These are phyloP conservation scores for Epirrhoe tristata DNA, from an alignment of 2,888 invertebrate species.

Conservation along the genomic window DNA sequence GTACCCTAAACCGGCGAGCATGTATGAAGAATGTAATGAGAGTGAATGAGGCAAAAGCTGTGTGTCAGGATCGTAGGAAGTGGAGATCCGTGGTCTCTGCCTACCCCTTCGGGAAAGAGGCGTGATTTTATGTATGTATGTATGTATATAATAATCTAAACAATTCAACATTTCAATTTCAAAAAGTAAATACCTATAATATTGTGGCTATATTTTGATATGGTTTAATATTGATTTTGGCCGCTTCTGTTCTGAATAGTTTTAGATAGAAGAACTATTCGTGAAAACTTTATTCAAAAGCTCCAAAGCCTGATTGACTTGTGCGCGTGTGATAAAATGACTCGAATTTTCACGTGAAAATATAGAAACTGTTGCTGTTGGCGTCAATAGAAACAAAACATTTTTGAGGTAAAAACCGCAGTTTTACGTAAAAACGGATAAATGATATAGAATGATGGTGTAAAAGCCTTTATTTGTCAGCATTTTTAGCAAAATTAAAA, in stretches of 20 bases:
- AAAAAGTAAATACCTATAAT: no score
- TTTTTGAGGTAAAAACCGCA: constrained; percentile 9
- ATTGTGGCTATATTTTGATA: neutral
- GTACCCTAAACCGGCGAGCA: no score
- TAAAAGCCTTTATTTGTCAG: neutral
- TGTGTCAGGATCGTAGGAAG: no score
- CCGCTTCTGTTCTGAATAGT: constrained; percentile 21
- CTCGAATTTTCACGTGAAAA: constrained; percentile 19
- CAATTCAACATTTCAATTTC: no score
- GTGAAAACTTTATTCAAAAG: constrained; percentile 28
- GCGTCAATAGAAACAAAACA: constrained; percentile 2
- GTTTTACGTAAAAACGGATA: neutral
- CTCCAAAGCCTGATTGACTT: constrained; percentile 20
- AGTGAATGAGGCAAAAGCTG: no score
- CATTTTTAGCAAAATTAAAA: neutral
- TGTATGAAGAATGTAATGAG: no score
- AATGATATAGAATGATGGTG: neutral
- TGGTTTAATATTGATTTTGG: constrained; percentile 16
- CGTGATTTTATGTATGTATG: no score
- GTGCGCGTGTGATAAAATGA: constrained; percentile 25
- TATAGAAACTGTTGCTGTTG: constrained; percentile 10
- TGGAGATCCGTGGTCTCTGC: no score
- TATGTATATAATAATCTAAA: no score
- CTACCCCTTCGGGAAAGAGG: no score
- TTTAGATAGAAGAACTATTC: constrained; percentile 19